Conservation (phyloP, 92 coral and sea anemone genomes). For the Meandrina meandrites region DNA sequence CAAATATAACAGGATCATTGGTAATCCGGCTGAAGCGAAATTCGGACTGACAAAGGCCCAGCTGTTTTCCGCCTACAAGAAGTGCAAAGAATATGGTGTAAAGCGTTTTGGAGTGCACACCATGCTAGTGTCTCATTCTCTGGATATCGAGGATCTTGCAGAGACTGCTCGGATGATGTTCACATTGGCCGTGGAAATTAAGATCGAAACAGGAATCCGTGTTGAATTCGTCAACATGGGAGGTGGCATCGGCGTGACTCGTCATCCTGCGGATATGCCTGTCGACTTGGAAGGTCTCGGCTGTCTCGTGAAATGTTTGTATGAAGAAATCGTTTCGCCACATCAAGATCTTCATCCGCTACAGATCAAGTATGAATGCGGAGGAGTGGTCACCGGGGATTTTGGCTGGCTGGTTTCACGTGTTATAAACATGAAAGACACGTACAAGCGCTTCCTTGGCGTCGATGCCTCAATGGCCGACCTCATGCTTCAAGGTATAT, state of each 20-base stretch:
- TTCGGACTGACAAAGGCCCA: no score
- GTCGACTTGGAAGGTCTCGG: constrained; percentile 15
- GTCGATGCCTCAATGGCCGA: constrained; percentile 15
- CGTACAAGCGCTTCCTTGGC: constrained; percentile 18
- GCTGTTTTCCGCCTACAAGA: no score
- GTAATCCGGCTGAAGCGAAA: no score
- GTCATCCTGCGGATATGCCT: background rate
- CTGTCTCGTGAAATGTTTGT: background rate
- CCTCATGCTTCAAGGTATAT: background rate
- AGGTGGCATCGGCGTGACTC: constrained; percentile 19
- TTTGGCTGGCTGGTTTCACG: constrained; percentile 7
- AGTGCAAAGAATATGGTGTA: no score
- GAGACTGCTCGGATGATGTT: no score
- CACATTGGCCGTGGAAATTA: no score
- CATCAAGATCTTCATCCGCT: constrained; percentile 1
- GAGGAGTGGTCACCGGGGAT: background rate
- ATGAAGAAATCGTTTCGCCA: constrained; percentile 12
- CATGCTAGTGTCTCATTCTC: no score
- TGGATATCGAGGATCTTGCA: no score
- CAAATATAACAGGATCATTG: no score
- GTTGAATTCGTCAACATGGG: constrained; percentile 25
- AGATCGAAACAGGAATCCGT: constrained; percentile 2
- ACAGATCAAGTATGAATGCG: constrained; percentile 29
- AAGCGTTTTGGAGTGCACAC: no score
- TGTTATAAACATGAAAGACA: constrained; percentile 23